Percentiles rank a stretch among this genome's conserved stretches.
These are phyloP conservation scores for Pyralis farinalis DNA, from an alignment of 2,888 invertebrate species.

Conservation along the genomic window DNA sequence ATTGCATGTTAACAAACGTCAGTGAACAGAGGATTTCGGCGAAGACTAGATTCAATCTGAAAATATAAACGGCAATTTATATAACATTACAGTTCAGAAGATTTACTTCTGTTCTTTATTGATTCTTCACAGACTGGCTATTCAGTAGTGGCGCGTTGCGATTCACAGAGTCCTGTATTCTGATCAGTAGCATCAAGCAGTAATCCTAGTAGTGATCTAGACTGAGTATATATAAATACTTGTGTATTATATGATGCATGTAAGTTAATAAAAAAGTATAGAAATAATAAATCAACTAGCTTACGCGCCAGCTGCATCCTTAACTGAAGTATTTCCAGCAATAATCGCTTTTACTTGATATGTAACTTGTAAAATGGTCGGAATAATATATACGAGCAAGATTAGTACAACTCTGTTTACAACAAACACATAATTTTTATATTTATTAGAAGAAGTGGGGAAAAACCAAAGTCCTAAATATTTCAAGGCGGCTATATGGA, in stretches of 20 bases:
- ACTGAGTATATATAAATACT: too few relatives aligned
- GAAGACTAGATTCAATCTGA: slow-evolving; percentile 44
- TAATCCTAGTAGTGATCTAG: too few relatives aligned
- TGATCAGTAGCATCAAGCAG: too few relatives aligned
- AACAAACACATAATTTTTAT: slow-evolving; percentile 35
- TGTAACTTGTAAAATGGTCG: slow-evolving; percentile 35
- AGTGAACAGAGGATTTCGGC: slow-evolving; percentile 39
- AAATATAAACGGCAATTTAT: too few relatives aligned
- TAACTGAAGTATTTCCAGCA: slow-evolving; percentile 36
- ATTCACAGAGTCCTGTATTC: too few relatives aligned
- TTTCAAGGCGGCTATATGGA: slow-evolving; percentile 39
- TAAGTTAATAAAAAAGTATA: too few relatives aligned
- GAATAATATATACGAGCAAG: slow-evolving; percentile 31
- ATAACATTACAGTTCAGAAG: too few relatives aligned
- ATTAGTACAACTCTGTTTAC: slow-evolving; percentile 28
- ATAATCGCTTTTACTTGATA: slow-evolving; percentile 35
- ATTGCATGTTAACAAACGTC: slow-evolving; percentile 38
- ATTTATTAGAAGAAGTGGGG: slow-evolving; percentile 33
- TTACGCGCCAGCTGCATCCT: slow-evolving; percentile 46
- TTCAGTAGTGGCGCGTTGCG: too few relatives aligned
- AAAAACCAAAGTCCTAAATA: slow-evolving; percentile 41
- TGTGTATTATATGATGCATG: too few relatives aligned
- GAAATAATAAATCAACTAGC: slow-evolving; percentile 21
- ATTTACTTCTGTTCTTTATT: too few relatives aligned
- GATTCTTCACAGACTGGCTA: too few relatives aligned